A percentile compares a stretch with the other conserved stretches of the same genome.
Evolutionary conservation across 2,888 invertebrate species (phyloP).

Genomic region (Hylaea fasciaria): DNA sequence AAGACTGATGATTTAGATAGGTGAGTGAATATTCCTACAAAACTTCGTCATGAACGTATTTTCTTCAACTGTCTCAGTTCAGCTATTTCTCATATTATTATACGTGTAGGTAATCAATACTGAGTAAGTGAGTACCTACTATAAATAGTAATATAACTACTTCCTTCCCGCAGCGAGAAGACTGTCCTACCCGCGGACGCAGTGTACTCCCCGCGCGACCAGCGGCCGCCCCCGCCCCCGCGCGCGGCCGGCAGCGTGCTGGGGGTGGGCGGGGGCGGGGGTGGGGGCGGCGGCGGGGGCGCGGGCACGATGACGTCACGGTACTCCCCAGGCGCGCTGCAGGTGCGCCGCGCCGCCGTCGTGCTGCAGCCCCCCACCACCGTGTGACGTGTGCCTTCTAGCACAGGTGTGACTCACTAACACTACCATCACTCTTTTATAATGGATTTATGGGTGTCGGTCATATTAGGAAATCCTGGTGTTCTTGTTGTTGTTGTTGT

Average conservation of each 20-base stretch:
- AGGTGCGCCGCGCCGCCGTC: slow-evolving; percentile 95
- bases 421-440: slow-evolving; percentile 7
- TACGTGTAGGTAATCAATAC: no score
- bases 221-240: slow-evolving; percentile 79
- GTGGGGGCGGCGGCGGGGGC: slow-evolving; percentile 88
- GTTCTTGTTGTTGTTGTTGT: no score
- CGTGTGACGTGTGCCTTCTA: slow-evolving; percentile 69
- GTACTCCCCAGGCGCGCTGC: slow-evolving; percentile 91
- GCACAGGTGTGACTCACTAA: slow-evolving; percentile 56
- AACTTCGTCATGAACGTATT: neutral
- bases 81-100: no score
- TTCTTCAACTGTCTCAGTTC: no score
- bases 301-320: slow-evolving; percentile 83
- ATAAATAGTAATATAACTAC: no score
- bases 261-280: slow-evolving; percentile 87
- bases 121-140: no score
- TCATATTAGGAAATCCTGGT: no score
- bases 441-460: neutral
- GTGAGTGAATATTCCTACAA: slow-evolving; percentile 78
- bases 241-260: slow-evolving; percentile 83
- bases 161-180: slow-evolving; percentile 66
- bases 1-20: slow-evolving; percentile 93
- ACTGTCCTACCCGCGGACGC: slow-evolving; percentile 90
- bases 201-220: slow-evolving; percentile 86
- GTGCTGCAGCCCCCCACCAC: slow-evolving; percentile 95